A percentile compares a stretch with the other conserved stretches of the same genome.
Conservation (phyloP, 2,113 vertebrate species). For the Dasyurus viverrinus region DNA sequence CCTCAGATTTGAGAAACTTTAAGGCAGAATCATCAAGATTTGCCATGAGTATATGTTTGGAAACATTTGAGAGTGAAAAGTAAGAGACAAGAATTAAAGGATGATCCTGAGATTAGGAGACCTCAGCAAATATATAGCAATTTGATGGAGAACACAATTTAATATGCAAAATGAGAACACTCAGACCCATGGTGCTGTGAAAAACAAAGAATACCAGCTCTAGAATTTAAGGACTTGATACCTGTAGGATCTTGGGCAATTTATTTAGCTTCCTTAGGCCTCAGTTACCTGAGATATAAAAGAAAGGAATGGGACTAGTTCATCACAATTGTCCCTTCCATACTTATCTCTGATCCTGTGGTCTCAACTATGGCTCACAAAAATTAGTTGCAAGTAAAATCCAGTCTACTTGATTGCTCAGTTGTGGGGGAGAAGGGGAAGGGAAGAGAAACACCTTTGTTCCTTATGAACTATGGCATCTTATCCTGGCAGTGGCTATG, state of each 20-base stretch:
- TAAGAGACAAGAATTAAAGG: background rate
- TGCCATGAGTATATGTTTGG: background rate
- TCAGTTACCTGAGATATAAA: background rate
- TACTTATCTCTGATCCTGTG: background rate
- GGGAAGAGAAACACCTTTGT: background rate
- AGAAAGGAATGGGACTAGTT: background rate
- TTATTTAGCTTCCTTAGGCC: background rate
- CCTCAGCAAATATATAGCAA: background rate
- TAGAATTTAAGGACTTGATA: background rate
- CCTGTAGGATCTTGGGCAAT: background rate
- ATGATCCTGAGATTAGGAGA: background rate
- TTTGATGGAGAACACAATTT: background rate
- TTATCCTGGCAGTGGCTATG: background rate
- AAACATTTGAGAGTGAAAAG: background rate
- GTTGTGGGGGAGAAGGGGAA: too few relatives aligned
- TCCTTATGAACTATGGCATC: background rate
- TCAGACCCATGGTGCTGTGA: background rate
- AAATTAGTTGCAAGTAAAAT: background rate
- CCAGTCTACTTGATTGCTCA: background rate
- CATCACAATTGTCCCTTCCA: background rate
- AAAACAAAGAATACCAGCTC: background rate
- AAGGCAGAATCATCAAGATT: background rate
- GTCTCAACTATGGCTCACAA: background rate
- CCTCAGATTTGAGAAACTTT: background rate
- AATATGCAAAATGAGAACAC: background rate